Percentiles rank a stretch among this genome's conserved stretches.
Conservation (phyloP, 2,888 invertebrate genomes). For the Erebia palarica region DNA sequence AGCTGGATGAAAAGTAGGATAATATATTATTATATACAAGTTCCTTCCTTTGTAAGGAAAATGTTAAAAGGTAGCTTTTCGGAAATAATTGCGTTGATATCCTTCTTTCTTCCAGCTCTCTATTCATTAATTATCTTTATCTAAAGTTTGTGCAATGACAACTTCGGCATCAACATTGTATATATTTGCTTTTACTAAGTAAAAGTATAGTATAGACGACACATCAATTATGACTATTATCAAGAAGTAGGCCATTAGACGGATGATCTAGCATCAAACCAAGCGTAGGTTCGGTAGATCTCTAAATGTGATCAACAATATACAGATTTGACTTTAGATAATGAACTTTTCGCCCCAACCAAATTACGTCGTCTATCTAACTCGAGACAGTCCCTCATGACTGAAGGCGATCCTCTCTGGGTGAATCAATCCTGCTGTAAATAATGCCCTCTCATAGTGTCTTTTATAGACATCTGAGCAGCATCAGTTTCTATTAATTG, state of each 20-base stretch:
- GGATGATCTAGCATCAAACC: not conserved
- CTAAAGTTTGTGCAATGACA: slow-evolving; percentile 45
- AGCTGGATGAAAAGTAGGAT: not conserved
- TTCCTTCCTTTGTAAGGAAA: not conserved
- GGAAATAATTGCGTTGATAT: not conserved
- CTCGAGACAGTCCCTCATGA: no score
- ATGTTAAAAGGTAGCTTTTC: not conserved
- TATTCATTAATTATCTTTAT: slow-evolving; percentile 37
- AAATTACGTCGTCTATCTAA: no score
- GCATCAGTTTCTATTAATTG: no score
- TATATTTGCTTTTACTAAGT: slow-evolving; percentile 8
- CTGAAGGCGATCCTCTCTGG: no score
- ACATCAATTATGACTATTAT: slow-evolving; percentile 26
- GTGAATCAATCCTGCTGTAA: no score
- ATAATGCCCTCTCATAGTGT: no score
- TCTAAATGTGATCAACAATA: no score
- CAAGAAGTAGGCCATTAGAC: not conserved
- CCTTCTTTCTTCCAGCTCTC: not conserved
- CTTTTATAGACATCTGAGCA: no score
- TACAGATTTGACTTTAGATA: no score
- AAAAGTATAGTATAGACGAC: slow-evolving; percentile 40
- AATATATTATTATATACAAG: not conserved
- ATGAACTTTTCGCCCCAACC: no score
- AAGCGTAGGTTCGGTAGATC: not conserved
- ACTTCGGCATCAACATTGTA: slow-evolving; percentile 32